Evolutionary conservation across 2,888 invertebrate species (phyloP).

Genomic region (Tenthredo distinguenda): DNA sequence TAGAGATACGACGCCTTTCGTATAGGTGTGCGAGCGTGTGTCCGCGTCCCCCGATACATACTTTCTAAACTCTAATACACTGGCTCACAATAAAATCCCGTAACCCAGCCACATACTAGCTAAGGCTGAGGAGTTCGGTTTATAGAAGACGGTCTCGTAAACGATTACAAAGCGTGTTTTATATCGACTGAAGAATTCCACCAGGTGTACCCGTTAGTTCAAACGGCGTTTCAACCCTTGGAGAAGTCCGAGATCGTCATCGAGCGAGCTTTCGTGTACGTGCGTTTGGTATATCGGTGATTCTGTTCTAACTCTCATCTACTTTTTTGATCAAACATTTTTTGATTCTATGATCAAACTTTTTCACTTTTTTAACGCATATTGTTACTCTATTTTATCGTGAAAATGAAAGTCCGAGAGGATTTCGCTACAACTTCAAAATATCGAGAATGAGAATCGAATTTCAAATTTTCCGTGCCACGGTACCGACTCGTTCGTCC

Average conservation of each 20-base stretch:
- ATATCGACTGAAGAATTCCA: not conserved
- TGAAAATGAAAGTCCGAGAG: too few species aligned
- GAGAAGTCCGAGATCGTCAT: not conserved
- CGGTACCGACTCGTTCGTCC: too few species aligned
- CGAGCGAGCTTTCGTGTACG: not conserved
- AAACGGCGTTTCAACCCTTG: not conserved
- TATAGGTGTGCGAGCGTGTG: not conserved
- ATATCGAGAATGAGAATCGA: too few species aligned
- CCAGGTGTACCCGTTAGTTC: not conserved
- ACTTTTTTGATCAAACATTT: too few species aligned
- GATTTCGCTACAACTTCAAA: too few species aligned
- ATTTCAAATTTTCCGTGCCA: too few species aligned
- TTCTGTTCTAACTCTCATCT: too few species aligned
- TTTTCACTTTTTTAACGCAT: too few species aligned
- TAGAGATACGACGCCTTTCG: constrained; percentile 31
- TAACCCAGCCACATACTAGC: not conserved
- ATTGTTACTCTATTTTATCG: too few species aligned
- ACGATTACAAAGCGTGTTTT: constrained; percentile 2
- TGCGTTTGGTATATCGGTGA: too few species aligned
- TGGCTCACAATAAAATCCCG: not conserved
- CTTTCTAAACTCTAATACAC: constrained; percentile 42
- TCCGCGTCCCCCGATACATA: not conserved
- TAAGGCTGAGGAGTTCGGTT: not conserved
- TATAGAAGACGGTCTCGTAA: not conserved
- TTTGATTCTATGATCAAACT: too few species aligned